Evolutionary conservation across 2,797 vertebrate genomes (phyloP).

Genomic region (Urosaurus nigricauda): DNA sequence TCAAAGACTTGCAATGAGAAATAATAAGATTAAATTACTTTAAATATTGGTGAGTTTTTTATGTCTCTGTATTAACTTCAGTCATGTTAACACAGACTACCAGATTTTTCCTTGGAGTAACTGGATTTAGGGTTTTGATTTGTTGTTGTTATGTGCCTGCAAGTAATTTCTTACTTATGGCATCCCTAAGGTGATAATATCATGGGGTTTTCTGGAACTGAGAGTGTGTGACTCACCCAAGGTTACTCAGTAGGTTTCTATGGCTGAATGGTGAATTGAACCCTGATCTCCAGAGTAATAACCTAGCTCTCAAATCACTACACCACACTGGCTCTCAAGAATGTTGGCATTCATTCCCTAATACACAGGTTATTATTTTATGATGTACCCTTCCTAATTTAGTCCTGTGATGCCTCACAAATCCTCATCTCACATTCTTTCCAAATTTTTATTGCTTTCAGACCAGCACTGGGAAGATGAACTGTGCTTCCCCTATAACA

Average conservation of each 20-base stretch:
- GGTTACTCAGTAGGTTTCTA: too few species aligned
- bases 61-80: not conserved
- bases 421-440: not conserved
- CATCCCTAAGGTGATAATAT: too few species aligned
- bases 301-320: too few species aligned
- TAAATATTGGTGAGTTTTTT: not conserved
- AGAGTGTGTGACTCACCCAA: too few species aligned
- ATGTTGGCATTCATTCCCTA: not conserved
- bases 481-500: not conserved
- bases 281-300: too few species aligned
- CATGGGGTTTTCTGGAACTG: too few species aligned
- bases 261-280: too few species aligned
- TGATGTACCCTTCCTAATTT: not conserved
- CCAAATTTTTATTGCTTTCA: not conserved
- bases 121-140: not conserved
- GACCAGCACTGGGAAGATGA: not conserved
- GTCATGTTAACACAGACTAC: not conserved
- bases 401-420: not conserved
- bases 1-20: not conserved
- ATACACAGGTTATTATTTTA: not conserved
- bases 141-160: too few species aligned
- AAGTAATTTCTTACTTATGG: too few species aligned
- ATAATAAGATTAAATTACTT: not conserved
- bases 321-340: too few species aligned
- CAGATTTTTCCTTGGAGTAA: not conserved